A percentile compares a stretch with the other conserved stretches of the same genome.
These are phyloP conservation scores for Lycophotia porphyrea DNA, from an alignment of 2,888 invertebrate species.

Conservation along the genomic window DNA sequence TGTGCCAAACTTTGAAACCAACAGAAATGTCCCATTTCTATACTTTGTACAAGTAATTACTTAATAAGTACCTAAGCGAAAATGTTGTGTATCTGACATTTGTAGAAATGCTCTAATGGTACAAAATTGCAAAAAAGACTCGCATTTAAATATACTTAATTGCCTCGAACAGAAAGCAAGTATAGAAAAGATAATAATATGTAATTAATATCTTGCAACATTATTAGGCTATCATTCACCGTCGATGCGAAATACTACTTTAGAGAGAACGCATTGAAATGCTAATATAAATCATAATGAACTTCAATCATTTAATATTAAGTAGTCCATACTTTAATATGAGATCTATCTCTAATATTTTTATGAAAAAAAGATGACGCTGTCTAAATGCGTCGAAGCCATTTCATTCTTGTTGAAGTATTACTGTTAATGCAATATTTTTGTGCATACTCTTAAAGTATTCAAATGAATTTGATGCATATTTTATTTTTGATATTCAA, in stretches of 20 bases:
- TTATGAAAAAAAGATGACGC: conserved; percentile 52
- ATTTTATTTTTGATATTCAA: conserved; percentile 89
- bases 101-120: conserved; percentile 62
- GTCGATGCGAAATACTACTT: conserved; percentile 42
- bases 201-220: conserved; percentile 38
- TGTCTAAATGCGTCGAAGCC: conserved; percentile 61
- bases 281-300: conserved; percentile 39
- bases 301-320: conserved; percentile 40
- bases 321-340: conserved; percentile 57
- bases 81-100: conserved; percentile 47
- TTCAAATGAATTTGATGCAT: conserved; percentile 77
- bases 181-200: conserved; percentile 23
- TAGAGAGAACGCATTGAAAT: conserved; percentile 48
- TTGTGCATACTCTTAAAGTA: conserved; percentile 79
- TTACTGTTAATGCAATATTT: conserved; percentile 79
- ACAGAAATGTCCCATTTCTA: conserved; percentile 80
- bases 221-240: conserved; percentile 23
- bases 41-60: conserved; percentile 64
- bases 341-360: conserved; percentile 67
- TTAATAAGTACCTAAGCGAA: conserved; percentile 53
- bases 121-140: conserved; percentile 68
- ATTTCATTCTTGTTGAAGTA: conserved; percentile 70
- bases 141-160: conserved; percentile 55
- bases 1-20: conserved; percentile 82
- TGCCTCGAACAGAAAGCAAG: conserved; percentile 37